A percentile compares a stretch with the other conserved stretches of the same genome.
These are phyloP conservation scores for Spilosoma lubricipeda DNA, from an alignment of 2,888 invertebrate genomes.

Conservation along the genomic window DNA sequence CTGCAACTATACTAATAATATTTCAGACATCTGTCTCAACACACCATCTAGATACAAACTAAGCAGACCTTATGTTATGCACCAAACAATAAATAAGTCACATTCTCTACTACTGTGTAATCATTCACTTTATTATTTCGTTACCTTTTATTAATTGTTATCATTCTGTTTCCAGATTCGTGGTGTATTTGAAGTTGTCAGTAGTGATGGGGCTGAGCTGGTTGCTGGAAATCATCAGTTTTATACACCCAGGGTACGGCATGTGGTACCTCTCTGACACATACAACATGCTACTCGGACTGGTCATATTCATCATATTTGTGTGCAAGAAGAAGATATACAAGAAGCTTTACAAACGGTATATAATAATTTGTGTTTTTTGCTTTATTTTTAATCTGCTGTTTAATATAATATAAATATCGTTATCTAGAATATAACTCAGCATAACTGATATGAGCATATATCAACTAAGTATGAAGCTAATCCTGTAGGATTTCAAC, in stretches of 20 bases:
- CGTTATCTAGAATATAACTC: not conserved
- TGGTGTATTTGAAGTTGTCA: conserved; percentile 75
- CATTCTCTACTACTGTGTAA: too few species aligned
- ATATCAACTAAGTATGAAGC: not conserved
- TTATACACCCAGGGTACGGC: conserved; percentile 54
- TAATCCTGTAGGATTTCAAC: not conserved
- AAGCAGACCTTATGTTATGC: too few species aligned
- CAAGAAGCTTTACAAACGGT: conserved; percentile 65
- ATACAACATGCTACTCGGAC: conserved; percentile 75
- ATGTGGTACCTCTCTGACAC: conserved; percentile 68
- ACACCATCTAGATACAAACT: too few species aligned
- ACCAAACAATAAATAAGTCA: too few species aligned
- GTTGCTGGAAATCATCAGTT: conserved; percentile 74
- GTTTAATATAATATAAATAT: not conserved
- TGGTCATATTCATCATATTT: conserved; percentile 76
- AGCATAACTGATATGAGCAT: not conserved
- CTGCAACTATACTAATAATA: too few species aligned
- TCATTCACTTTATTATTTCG: not conserved
- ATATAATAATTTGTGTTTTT: conserved; percentile 14
- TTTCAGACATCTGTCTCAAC: too few species aligned
- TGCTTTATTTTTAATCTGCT: not conserved
- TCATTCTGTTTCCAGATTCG: conserved; percentile 57
- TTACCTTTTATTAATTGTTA: too few species aligned
- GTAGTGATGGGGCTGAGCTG: conserved; percentile 80
- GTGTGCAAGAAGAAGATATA: conserved; percentile 74